Evolutionary conservation across 2,888 invertebrate species (phyloP).

Genomic region (Drosophila testacea): DNA sequence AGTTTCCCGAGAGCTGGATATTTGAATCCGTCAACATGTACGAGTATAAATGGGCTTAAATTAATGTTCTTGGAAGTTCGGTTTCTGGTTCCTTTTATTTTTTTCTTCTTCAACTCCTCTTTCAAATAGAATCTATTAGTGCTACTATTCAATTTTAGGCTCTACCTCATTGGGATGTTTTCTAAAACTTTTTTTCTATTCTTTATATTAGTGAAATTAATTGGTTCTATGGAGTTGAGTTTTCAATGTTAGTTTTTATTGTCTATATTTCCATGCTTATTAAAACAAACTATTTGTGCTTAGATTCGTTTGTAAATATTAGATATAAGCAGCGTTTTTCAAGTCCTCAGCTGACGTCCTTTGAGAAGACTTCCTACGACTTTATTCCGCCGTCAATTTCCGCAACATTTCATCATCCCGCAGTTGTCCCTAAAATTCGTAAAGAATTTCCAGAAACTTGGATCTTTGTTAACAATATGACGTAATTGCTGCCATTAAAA

Average conservation of each 20-base stretch:
- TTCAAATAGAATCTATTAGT: neutral
- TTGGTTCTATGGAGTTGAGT: neutral
- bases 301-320: slow-evolving; percentile 2
- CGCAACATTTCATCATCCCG: neutral
- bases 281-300: neutral
- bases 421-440: slow-evolving; percentile 83
- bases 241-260: neutral
- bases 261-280: neutral
- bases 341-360: neutral
- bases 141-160: neutral
- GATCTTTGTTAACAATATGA: slow-evolving; percentile 86
- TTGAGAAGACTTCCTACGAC: neutral
- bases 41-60: neutral
- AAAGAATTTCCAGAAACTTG: slow-evolving; percentile 89
- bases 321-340: neutral
- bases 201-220: neutral
- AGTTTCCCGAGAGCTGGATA: slow-evolving; percentile 25
- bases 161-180: neutral
- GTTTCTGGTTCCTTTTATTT: neutral
- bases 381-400: no score
- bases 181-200: neutral
- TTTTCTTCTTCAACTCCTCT: neutral
- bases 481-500: slow-evolving; percentile 23
- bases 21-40: slow-evolving; percentile 15
- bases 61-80: neutral